Evolutionary conservation across 1,140 invertebrate species (phyloP), one percentile per base, ranked within the genome.

Genomic region (Bombus waltoni): DNA sequence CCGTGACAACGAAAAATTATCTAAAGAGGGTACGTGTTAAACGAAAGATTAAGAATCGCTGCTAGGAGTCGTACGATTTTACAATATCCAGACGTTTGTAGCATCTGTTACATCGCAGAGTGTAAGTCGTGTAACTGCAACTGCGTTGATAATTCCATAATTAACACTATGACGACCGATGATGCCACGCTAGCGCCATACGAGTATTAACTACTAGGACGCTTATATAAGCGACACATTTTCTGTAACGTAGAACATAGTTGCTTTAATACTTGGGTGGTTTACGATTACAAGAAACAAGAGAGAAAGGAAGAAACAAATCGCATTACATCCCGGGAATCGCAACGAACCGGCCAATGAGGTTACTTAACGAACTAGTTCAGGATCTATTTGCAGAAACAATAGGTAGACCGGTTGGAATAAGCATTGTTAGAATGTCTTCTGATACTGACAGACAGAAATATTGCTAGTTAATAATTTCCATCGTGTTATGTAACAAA

Each of bases 1-100:
- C 1, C 47, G 15, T 0, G 15, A 53, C 0, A 18, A 53, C 47
- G 47, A 53, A 53, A 53, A 53, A 22, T 53, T 22, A 53, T 5
- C 18, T 22, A 53, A 22, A 22, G 0, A 8, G 0, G 0, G 1
- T 53, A 53, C 18, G 1, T 53, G 5, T 53, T 22, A 22, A 53
- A 22, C 47, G 47, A 53, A 53, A 22, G 18, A 53, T 53, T 53
- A 53, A 53, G 47, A 2, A 22, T 22, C 47, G 18, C 1, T 53
- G 18, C 18, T 22, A 53, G 47, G 47, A 53, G 47, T 22, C 18
- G 0, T 53, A 53, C 5, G 8, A 53, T 53, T 53, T 53, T 53
- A 32, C 47, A 53, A 0, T 53, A 53, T 22, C 47, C 18, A 53
- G 5, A 53, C 5, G 47, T 53, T 6, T 18, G 47, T 22, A 53